Percentiles rank a stretch among this genome's conserved stretches.
Evolutionary conservation across 2,888 invertebrate genomes (phyloP).

Genomic region (Agrypnus murinus): DNA sequence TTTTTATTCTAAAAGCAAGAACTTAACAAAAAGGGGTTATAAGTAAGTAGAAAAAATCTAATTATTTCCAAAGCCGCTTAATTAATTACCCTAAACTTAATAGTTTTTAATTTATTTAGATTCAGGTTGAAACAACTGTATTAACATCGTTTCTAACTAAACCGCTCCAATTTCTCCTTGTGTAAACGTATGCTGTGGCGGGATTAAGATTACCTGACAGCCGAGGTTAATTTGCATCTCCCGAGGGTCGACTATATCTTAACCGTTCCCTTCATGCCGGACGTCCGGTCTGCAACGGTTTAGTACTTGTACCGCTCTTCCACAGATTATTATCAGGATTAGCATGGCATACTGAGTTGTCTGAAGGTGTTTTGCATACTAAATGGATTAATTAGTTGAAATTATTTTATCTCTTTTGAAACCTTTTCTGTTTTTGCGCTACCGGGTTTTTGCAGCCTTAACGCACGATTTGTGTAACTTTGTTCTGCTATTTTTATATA

Average conservation of each 20-base stretch:
- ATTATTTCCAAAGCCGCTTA: background rate
- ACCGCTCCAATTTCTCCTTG: constrained; percentile 43
- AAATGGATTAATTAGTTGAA: constrained; percentile 50
- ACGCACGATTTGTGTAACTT: constrained; percentile 3
- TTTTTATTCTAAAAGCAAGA: too few species aligned
- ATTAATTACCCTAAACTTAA: background rate
- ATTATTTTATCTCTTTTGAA: constrained; percentile 44
- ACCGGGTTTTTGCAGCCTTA: constrained; percentile 17
- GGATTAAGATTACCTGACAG: constrained; percentile 55
- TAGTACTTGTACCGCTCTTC: constrained; percentile 53
- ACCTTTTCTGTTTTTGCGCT: constrained; percentile 22
- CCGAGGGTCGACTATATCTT: constrained; percentile 55
- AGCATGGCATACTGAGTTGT: constrained; percentile 52
- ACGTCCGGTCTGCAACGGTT: constrained; percentile 53
- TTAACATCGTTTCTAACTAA: constrained; percentile 32
- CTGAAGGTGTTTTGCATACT: constrained; percentile 53
- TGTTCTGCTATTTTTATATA: background rate
- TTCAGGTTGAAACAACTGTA: constrained; percentile 19
- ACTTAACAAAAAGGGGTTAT: too few species aligned
- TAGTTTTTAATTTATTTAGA: constrained; percentile 23
- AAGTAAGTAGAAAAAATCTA: background rate
- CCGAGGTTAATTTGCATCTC: constrained; percentile 60
- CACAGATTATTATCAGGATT: constrained; percentile 53
- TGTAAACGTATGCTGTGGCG: constrained; percentile 50
- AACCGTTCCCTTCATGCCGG: constrained; percentile 53